phyloP scores from a whole-genome alignment of 2,113 vertebrate species.

The Pitta sordida region DNA sequence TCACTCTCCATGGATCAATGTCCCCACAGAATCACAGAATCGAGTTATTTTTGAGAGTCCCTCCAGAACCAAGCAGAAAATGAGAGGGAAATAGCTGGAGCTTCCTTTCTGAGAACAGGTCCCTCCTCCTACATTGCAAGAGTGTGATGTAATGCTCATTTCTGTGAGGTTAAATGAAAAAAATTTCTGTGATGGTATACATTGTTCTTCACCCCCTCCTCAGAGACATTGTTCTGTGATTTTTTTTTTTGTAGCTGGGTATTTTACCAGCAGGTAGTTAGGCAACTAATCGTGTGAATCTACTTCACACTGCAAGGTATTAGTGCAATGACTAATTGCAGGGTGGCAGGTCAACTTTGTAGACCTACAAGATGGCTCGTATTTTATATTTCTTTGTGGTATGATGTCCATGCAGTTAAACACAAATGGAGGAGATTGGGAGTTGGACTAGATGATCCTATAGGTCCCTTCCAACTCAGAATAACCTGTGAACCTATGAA shows the following conservation, averaged over 20 bases:
- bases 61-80: constrained; percentile 54
- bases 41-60: constrained; percentile 15
- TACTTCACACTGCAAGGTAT: constrained; percentile 34
- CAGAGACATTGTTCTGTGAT: background rate
- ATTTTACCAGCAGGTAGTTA: constrained; percentile 20
- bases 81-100: constrained; percentile 65
- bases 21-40: background rate
- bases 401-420: background rate
- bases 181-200: constrained; percentile 14
- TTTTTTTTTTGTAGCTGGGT: constrained; percentile 4
- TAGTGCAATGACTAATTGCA: background rate
- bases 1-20: background rate
- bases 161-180: constrained; percentile 63
- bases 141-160: constrained; percentile 79
- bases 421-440: background rate
- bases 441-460: too few species aligned
- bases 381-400: background rate
- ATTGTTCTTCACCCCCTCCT: constrained; percentile 7
- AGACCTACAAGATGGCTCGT: background rate
- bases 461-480: too few species aligned
- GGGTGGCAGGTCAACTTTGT: background rate
- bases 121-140: constrained; percentile 74
- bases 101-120: constrained; percentile 66
- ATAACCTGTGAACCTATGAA: too few species aligned
- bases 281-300: background rate